phyloP scores from a whole-genome alignment of 2,797 vertebrate genomes.

The Centropyge bicolor region DNA sequence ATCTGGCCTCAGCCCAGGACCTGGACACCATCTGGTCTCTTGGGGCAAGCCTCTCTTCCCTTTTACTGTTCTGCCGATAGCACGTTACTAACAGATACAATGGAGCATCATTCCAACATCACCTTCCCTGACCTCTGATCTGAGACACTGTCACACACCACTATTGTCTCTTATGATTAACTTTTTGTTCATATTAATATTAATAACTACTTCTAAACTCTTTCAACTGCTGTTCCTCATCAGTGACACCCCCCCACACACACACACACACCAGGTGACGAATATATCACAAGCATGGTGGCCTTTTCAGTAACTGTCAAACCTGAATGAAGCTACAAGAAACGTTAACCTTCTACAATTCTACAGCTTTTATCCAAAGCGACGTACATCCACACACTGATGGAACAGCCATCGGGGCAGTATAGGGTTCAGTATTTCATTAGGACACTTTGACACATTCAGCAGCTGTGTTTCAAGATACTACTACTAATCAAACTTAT shows the following conservation, averaged over 20 bases:
- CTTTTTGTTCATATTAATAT: neutral
- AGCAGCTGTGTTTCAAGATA: neutral
- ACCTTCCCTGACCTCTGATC: constrained; percentile 37
- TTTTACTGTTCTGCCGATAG: constrained; percentile 59
- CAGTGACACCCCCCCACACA: neutral
- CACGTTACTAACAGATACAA: constrained; percentile 38
- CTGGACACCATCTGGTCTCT: constrained; percentile 99
- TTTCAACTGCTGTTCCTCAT: neutral
- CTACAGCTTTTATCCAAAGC: too few relatives aligned
- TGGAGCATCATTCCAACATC: constrained; percentile 35
- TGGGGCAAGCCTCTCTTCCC: constrained; percentile 87
- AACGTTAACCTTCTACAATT: neutral
- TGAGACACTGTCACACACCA: neutral
- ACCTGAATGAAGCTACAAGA: neutral
- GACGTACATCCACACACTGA: neutral
- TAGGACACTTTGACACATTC: too few relatives aligned
- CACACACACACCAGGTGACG: neutral
- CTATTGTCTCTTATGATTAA: neutral
- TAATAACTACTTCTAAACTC: neutral
- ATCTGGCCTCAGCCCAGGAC: constrained; percentile 92
- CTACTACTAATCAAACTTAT: neutral
- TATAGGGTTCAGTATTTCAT: too few relatives aligned
- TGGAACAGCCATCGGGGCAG: too few relatives aligned
- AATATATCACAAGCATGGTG: neutral
- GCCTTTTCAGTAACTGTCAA: neutral